Evolutionary conservation across 2,888 invertebrate genomes (phyloP).

Genomic region (Tholera decimalis): DNA sequence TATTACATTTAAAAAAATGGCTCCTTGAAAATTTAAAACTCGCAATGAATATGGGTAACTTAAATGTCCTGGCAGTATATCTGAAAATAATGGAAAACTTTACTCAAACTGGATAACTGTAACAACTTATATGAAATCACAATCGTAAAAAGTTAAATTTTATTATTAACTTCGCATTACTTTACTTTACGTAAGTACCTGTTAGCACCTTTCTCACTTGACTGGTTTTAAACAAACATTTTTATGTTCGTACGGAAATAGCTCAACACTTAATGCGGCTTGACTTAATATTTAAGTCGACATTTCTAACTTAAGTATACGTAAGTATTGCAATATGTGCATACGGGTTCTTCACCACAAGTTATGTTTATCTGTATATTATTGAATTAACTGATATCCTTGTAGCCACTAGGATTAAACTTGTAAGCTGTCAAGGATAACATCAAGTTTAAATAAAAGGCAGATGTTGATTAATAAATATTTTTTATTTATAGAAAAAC

Average conservation of each 20-base stretch:
- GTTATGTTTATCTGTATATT: slow-evolving; percentile 23
- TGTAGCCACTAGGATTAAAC: slow-evolving; percentile 12
- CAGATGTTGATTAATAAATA: neutral
- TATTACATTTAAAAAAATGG: no score
- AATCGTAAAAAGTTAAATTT: slow-evolving; percentile 3
- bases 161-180: slow-evolving; percentile 14
- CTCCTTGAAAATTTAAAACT: no score
- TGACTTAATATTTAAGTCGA: slow-evolving; percentile 45
- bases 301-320: slow-evolving; percentile 31
- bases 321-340: slow-evolving; percentile 23
- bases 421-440: slow-evolving; percentile 20
- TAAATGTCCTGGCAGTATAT: neutral
- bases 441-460: slow-evolving; percentile 6
- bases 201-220: slow-evolving; percentile 45
- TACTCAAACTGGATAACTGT: slow-evolving; percentile 11
- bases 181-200: slow-evolving; percentile 21
- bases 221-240: slow-evolving; percentile 46
- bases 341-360: slow-evolving; percentile 25
- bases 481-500: neutral
- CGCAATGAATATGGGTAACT: no score
- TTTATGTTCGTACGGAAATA: slow-evolving; percentile 35
- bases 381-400: slow-evolving; percentile 29
- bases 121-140: slow-evolving; percentile 8
- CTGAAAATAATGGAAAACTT: slow-evolving; percentile 2
- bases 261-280: slow-evolving; percentile 35